Evolutionary conservation across 2,888 invertebrate genomes (phyloP).

Genomic region (Lasioglossum morio): DNA sequence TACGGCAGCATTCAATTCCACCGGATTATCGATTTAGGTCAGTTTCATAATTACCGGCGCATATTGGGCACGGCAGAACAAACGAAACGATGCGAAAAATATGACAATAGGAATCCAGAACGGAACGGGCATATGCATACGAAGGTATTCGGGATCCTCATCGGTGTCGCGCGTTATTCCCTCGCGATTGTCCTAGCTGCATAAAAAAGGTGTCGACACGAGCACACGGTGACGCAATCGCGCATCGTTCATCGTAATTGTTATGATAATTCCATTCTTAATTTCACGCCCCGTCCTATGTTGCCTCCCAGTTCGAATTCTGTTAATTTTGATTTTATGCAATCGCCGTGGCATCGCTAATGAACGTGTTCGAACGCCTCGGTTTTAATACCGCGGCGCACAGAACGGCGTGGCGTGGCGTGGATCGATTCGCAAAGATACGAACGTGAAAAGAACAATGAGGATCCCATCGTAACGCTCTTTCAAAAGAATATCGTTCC

Average conservation of each 20-base stretch:
- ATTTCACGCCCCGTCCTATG: constrained; percentile 48
- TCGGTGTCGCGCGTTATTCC: constrained; percentile 51
- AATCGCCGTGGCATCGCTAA: constrained; percentile 27
- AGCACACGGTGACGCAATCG: constrained; percentile 54
- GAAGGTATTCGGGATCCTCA: constrained; percentile 45
- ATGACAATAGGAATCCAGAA: constrained; percentile 28
- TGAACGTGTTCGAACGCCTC: constrained; percentile 32
- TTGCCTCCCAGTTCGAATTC: constrained; percentile 41
- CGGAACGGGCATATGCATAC: constrained; percentile 42
- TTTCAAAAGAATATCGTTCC: not conserved
- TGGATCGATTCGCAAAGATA: constrained; percentile 4
- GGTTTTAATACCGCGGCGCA: not conserved
- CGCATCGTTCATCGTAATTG: constrained; percentile 49
- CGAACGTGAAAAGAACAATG: not conserved
- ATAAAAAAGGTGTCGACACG: constrained; percentile 60
- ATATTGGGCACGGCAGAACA: not conserved
- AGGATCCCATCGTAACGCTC: not conserved
- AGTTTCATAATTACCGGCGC: constrained; percentile 1
- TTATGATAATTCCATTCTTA: constrained; percentile 65
- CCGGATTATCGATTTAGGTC: constrained; percentile 8
- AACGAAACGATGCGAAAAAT: constrained; percentile 12
- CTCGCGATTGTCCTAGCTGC: constrained; percentile 55
- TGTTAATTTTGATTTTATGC: constrained; percentile 40
- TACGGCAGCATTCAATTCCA: not conserved
- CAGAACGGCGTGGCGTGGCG: not conserved